Evolutionary conservation across 2,888 invertebrate genomes (phyloP).

Genomic region (Lamellibrachia columna): DNA sequence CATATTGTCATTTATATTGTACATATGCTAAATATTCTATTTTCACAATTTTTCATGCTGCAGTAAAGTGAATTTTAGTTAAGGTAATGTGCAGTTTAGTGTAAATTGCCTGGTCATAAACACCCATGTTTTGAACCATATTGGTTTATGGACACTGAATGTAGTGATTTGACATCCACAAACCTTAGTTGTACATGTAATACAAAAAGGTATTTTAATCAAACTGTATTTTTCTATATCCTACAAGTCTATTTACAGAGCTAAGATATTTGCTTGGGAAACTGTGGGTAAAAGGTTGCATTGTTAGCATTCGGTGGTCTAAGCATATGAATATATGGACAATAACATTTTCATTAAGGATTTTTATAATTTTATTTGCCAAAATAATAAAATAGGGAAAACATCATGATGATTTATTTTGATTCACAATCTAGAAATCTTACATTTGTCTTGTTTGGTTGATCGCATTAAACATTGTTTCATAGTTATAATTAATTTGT

Average conservation of each 20-base stretch:
- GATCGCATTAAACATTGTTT: background rate
- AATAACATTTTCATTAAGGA: background rate
- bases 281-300: background rate
- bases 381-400: background rate
- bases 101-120: background rate
- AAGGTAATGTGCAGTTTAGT: background rate
- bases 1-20: background rate
- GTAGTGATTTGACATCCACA: background rate
- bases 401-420: background rate
- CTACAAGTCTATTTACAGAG: background rate
- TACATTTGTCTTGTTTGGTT: background rate
- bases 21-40: slow-evolving; percentile 6
- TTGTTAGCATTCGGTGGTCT: background rate
- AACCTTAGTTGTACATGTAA: background rate
- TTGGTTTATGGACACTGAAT: background rate
- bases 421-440: background rate
- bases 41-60: background rate
- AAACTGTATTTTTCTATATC: background rate
- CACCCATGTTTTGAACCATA: background rate
- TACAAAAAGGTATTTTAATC: background rate
- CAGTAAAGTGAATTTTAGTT: background rate
- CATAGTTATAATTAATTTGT: background rate
- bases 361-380: background rate
- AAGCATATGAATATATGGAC: background rate
- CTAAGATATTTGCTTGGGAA: background rate